A percentile compares a stretch with the other conserved stretches of the same genome.
Evolutionary conservation across 2,797 vertebrate species (phyloP).

Genomic region (Odontamblyopus rebecca): DNA sequence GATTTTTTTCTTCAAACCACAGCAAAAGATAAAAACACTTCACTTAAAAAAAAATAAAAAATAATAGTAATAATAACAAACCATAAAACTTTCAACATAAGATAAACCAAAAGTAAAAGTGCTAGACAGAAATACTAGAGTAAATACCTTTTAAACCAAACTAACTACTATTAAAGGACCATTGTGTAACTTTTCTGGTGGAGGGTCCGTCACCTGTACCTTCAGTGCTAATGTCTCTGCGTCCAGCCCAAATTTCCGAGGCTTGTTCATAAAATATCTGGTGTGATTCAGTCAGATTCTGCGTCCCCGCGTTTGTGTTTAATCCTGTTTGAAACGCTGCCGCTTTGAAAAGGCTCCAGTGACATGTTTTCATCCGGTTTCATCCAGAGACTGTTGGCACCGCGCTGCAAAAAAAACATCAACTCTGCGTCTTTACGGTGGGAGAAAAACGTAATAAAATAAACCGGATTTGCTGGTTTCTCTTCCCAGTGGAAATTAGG

Average conservation of each 20-base stretch:
- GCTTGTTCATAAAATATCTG: not conserved
- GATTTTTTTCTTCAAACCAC: no score
- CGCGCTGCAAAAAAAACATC: not conserved
- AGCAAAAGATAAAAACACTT: no score
- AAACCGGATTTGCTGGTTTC: not conserved
- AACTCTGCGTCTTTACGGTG: not conserved
- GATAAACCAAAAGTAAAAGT: no score
- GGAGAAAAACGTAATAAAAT: not conserved
- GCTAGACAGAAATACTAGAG: no score
- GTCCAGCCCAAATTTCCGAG: not conserved
- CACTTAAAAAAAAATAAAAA: no score
- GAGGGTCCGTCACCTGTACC: no score
- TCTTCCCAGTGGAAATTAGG: constrained; percentile 10
- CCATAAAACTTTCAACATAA: no score
- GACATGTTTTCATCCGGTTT: not conserved
- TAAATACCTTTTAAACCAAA: no score
- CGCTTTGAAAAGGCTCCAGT: constrained; percentile 2
- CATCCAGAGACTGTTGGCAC: not conserved
- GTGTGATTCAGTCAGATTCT: not conserved
- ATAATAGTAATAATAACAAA: no score
- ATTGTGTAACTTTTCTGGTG: no score
- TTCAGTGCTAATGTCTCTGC: not conserved
- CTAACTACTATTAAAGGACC: no score
- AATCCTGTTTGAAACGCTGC: constrained; percentile 10
- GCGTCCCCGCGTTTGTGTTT: not conserved